A percentile compares a stretch with the other conserved stretches of the same genome.
These are phyloP conservation scores for Taxidea taxus DNA, from an alignment of 2,113 vertebrate genomes.

Conservation along the genomic window DNA sequence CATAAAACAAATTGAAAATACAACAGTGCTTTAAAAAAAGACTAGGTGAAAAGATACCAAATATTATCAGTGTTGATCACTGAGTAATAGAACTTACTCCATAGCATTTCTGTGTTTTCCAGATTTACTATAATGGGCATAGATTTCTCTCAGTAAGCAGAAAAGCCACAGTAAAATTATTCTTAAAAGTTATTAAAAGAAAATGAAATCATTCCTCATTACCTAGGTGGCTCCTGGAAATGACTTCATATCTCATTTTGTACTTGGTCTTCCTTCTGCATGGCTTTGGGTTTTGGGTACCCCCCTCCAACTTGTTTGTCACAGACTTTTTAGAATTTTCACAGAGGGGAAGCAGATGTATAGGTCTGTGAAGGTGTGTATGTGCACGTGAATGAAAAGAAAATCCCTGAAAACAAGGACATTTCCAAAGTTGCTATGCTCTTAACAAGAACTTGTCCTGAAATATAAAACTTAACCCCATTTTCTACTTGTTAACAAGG, in stretches of 20 bases:
- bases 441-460: conserved; percentile 57
- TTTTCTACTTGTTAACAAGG: conserved; percentile 76
- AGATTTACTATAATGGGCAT: background rate
- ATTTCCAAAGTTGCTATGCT: conserved; percentile 28
- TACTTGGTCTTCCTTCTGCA: background rate
- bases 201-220: background rate
- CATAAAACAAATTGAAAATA: background rate
- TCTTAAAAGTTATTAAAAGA: background rate
- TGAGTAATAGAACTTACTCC: background rate
- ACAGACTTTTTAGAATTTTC: background rate
- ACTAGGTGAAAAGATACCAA: background rate
- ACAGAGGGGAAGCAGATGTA: background rate
- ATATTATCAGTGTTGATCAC: background rate
- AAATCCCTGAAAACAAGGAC: conserved; percentile 34
- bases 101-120: background rate
- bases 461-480: conserved; percentile 74
- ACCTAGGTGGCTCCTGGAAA: background rate
- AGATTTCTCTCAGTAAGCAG: background rate
- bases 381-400: background rate
- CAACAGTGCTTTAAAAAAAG: background rate
- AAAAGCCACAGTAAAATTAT: background rate
- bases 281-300: background rate
- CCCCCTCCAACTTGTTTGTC: background rate
- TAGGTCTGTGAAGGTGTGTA: background rate
- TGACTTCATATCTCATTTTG: background rate